These are phyloP conservation scores for Cliona cf. orientalis DNA, from an alignment of 37 sponge, comb jelly and placozoan genomes.

Conservation along the genomic window DNA sequence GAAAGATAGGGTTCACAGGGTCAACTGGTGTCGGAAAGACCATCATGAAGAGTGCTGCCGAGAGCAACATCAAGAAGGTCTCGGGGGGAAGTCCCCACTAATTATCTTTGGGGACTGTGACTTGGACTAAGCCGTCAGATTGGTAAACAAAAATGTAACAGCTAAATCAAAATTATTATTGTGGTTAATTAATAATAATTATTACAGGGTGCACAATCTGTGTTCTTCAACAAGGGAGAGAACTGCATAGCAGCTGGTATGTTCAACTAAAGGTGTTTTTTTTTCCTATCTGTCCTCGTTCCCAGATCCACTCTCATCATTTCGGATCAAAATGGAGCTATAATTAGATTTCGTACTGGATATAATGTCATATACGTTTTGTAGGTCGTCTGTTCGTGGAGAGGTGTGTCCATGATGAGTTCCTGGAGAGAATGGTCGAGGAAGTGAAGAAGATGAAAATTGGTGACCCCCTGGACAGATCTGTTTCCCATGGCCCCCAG, in stretches of 20 bases:
- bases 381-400: constrained; percentile 93
- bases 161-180: too few species aligned
- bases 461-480: constrained; percentile 92
- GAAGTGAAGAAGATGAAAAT: constrained; percentile 95
- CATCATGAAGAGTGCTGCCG: constrained; percentile 91
- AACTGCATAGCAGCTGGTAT: constrained; percentile 95
- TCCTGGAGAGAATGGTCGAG: constrained; percentile 78
- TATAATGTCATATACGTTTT: too few species aligned
- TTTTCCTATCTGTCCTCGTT: background rate
- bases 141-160: constrained; percentile 57
- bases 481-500: constrained; percentile 92
- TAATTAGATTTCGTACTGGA: too few species aligned
- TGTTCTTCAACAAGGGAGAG: constrained; percentile 97
- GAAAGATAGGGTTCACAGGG: constrained; percentile 95
- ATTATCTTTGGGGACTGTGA: constrained; percentile 94
- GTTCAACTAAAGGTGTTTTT: too few species aligned
- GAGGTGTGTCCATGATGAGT: constrained; percentile 86
- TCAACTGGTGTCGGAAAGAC: constrained; percentile 89
- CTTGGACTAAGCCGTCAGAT: constrained; percentile 87
- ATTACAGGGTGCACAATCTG: constrained; percentile 80
- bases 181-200: too few species aligned
- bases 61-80: constrained; percentile 89
- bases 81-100: constrained; percentile 95
- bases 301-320: background rate
- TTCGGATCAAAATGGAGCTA: too few species aligned